Conservation (phyloP, 1,140 invertebrate genomes). For the Dufourea novaeangliae region DNA sequence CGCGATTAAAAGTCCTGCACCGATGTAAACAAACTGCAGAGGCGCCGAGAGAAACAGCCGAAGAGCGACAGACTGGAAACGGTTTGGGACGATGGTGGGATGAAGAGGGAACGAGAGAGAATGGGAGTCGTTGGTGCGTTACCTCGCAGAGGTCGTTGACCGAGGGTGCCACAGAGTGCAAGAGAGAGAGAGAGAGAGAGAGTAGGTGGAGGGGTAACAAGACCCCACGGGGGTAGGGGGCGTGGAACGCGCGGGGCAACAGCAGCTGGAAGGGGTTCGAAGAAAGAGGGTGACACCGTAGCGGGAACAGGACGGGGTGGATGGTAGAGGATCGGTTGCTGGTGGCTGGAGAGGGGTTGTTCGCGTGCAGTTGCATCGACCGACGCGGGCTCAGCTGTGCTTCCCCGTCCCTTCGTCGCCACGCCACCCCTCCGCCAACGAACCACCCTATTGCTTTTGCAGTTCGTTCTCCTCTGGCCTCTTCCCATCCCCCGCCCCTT, state of each 20-base stretch:
- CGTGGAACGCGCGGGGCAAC: constrained; percentile 10
- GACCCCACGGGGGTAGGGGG: constrained; percentile 14
- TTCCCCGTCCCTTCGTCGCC: constrained; percentile 51
- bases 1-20: constrained; percentile 75
- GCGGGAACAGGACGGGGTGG: not conserved
- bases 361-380: constrained; percentile 76
- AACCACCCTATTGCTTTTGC: constrained; percentile 53
- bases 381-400: constrained; percentile 78
- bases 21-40: constrained; percentile 79
- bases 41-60: constrained; percentile 23
- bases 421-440: not conserved
- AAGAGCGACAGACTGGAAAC: not conserved
- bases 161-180: constrained; percentile 52
- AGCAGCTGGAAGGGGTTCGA: constrained; percentile 34
- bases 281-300: constrained; percentile 12
- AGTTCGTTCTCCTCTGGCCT: constrained; percentile 45
- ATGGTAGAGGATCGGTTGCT: constrained; percentile 1
- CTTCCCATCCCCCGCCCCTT: constrained; percentile 11
- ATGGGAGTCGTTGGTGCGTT: constrained; percentile 63
- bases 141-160: constrained; percentile 75
- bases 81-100: not conserved
- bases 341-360: too few relatives aligned
- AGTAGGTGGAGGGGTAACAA: constrained; percentile 21
- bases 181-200: constrained; percentile 31
- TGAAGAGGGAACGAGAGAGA: constrained; percentile 33